phyloP scores from a whole-genome alignment of 2,113 vertebrate genomes.

The Hucho hucho region DNA sequence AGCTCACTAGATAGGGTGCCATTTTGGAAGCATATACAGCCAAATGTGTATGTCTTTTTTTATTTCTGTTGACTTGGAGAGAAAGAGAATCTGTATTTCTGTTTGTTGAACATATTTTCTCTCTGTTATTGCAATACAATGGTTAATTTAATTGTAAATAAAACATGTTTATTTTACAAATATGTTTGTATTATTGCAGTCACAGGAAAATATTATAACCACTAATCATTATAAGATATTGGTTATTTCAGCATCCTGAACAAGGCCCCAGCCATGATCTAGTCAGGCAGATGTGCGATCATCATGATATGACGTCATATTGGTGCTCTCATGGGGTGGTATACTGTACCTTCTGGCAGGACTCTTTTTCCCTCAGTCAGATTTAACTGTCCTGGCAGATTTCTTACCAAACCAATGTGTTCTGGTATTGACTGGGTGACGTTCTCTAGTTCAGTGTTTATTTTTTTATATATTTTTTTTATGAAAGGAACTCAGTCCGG shows the following conservation, averaged over 20 bases:
- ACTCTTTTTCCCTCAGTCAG: too few species aligned
- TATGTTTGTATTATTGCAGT: neutral
- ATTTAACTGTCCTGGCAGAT: too few species aligned
- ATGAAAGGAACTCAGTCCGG: neutral
- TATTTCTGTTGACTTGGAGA: conserved; percentile 5
- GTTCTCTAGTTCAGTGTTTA: neutral
- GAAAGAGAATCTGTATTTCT: conserved; percentile 16
- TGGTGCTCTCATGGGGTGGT: neutral
- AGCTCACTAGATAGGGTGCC: too few species aligned
- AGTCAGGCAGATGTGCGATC: neutral
- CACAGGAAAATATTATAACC: too few species aligned
- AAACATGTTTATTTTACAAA: conserved; percentile 26
- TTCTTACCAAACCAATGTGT: neutral
- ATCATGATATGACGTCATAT: neutral
- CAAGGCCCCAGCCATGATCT: conserved; percentile 20
- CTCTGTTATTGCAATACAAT: conserved; percentile 37
- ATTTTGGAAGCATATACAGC: neutral
- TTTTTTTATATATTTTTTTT: neutral
- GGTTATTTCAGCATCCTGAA: conserved; percentile 25
- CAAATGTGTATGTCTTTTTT: conserved; percentile 44
- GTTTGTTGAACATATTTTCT: conserved; percentile 22
- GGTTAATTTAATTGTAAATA: conserved; percentile 48
- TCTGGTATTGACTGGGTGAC: neutral
- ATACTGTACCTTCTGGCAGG: too few species aligned
- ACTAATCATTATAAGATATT: conserved; percentile 22